Base-by-base conservation (phyloP, 2,113 vertebrate genomes). In the Perccottus glenii region DNA sequence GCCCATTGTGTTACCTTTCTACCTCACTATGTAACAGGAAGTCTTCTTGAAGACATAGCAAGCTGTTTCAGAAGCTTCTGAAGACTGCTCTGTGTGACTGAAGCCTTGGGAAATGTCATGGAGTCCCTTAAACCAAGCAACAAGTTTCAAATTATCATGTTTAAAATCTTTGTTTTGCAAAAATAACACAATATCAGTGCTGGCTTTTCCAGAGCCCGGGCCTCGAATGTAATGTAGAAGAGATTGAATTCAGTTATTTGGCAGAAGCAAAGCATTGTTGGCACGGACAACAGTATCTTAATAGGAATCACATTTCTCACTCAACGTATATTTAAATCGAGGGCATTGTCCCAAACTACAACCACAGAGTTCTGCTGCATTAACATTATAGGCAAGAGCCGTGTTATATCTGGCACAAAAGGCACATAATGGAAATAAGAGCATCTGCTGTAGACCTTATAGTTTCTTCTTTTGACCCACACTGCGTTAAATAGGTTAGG, bases 231-330 rank as follows among this genome's bases (percentile, higher is more conserved):
- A 80, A 78, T 69, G 73, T 4, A 12, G 77, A 83, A 82, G 62
- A 83, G 87, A 89, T 89, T 58, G 27, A 85, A 81, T 90, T 86
- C 19, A 10, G 48, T 63, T 71, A 80, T 78, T 86, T 90, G 88
- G 87, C 90, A 86, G 71, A 51, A 80, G 73, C 59, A 63, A 72
- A 73, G 78, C 62, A 71, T 86, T 74, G 82, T 81, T 90, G 90
- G 84, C 90, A 88, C 88, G 44, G 14, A 42, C 35, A 78, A 76
- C 82, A 85, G 77, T 80, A 89, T 87, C 81, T 85, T 87, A 90
- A 89, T 86, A 91, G 81, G 86, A 89, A 83, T 85, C 77, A 82
- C 76, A 81, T 82, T 88, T 85, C 85, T 89, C 84, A 87, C 68
- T 80, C 80, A 66, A 83, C 87, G 86, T 88, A 45, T 70, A 83